Base-by-base conservation (phyloP, 2,797 vertebrate genomes). In the Liparis tanakae region DNA sequence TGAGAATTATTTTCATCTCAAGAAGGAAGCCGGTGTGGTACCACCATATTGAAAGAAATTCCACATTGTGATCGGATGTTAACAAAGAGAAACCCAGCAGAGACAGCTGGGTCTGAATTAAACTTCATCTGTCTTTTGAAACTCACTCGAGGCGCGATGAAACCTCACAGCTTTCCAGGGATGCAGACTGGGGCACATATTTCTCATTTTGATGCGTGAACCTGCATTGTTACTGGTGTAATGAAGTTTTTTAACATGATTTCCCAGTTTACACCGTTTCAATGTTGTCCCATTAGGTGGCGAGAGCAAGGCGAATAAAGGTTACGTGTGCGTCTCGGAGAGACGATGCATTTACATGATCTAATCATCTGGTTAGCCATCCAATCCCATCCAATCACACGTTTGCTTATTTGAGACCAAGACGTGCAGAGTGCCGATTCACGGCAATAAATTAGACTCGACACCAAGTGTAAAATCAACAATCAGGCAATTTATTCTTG, bases 131-230 rank as follows among this genome's bases (percentile, higher is more conserved):
- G 20, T 39, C 5, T 22, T 50, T 48, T 7, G 2, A 20, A 59
- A 43, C 7, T n/a, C 3, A 20, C 50, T 41, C 2, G 14, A n/a
- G 56, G 14, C 13, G 6, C 33, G 6, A 2, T 10, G 9, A 65
- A 43, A 61, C 30, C 53, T 57, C 51, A 67, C 70, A 43, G 63
- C 51, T 54, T 67, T 70, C 17, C 10, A 1, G 22, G 59, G 41
- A 17, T 7, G 13, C 33, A 55, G 10, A 54, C 15, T 18, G 3
- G 10, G 1, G 1, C 43, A 43, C 64, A 44, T 43, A 36, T 56
- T 43, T 68, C 6, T 57, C 18, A 51, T 69, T 54, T 30, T 25
- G 22, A 13, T 61, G 46, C 44, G 37, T 57, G 15, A 39, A 30
- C 15, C 30, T 36, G 59, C 39, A 36, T 53, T 53, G 30, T 53